Conservation (phyloP, 2,888 invertebrate species). For the Yponomeuta cagnagella region DNA sequence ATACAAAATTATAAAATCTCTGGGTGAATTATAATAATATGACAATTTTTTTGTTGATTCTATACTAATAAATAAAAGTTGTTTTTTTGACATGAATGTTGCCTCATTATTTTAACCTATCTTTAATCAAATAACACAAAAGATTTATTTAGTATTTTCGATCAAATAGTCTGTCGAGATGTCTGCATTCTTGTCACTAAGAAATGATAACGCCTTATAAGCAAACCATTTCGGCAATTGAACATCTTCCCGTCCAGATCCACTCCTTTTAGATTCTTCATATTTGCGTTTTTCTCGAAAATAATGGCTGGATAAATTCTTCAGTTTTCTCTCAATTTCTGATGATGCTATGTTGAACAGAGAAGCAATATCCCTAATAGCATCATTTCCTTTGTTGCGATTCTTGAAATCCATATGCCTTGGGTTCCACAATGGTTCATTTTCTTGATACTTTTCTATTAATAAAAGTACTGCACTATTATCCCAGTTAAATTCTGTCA, state of each 20-base stretch:
- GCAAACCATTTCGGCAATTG: constrained; percentile 26
- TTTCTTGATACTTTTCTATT: constrained; percentile 17
- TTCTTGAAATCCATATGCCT: constrained; percentile 14
- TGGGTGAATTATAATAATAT: too few relatives aligned
- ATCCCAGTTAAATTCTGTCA: constrained; percentile 15
- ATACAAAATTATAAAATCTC: constrained; percentile 1
- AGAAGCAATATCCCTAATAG: constrained; percentile 25
- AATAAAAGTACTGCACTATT: constrained; percentile 16
- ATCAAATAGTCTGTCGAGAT: constrained; percentile 12
- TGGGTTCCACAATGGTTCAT: constrained; percentile 10
- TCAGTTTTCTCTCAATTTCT: constrained; percentile 25
- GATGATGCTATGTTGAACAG: constrained; percentile 26
- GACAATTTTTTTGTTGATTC: too few relatives aligned
- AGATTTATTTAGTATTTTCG: constrained; percentile 4
- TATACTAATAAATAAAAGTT: too few relatives aligned
- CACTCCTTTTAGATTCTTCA: constrained; percentile 26
- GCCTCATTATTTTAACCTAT: too few relatives aligned
- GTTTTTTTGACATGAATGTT: too few relatives aligned
- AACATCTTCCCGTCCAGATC: constrained; percentile 23
- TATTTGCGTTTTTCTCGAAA: constrained; percentile 22
- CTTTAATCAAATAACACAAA: too few relatives aligned
- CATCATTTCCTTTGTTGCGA: constrained; percentile 17
- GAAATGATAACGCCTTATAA: constrained; percentile 24
- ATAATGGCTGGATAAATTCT: too few relatives aligned
- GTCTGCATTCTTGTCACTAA: constrained; percentile 21